Conservation (phyloP, 2,888 invertebrate genomes). For the Slavum lentiscoides region DNA sequence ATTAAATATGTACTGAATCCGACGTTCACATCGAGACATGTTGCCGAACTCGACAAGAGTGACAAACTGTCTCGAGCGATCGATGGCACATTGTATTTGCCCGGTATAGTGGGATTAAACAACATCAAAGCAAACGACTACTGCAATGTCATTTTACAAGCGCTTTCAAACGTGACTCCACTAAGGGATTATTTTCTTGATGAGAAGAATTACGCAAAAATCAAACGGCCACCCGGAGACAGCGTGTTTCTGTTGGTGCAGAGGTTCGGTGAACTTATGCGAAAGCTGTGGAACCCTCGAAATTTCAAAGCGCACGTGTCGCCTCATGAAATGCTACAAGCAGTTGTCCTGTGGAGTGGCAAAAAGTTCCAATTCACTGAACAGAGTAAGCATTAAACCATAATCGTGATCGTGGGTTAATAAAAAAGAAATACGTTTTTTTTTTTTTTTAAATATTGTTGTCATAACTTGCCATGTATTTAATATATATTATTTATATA, state of each 20-base stretch:
- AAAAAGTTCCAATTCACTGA: slow-evolving; percentile 97
- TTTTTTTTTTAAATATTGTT: too few species aligned
- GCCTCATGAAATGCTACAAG: slow-evolving; percentile 99
- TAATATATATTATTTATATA: too few species aligned
- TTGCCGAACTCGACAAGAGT: slow-evolving; percentile 76
- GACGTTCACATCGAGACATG: slow-evolving; percentile 84
- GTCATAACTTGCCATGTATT: too few species aligned
- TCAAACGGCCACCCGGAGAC: slow-evolving; percentile 93
- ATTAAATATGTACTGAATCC: slow-evolving; percentile 98
- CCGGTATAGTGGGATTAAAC: slow-evolving; percentile 96
- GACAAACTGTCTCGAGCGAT: slow-evolving; percentile 90
- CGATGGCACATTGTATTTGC: slow-evolving; percentile 94
- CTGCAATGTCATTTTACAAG: slow-evolving; percentile 96
- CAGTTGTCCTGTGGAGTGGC: slow-evolving; percentile 94
- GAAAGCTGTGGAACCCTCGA: slow-evolving; percentile 98
- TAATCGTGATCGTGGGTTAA: too few species aligned
- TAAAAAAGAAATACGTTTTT: too few species aligned
- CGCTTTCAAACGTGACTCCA: slow-evolving; percentile 91
- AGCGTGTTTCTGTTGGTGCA: slow-evolving; percentile 89
- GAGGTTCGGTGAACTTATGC: slow-evolving; percentile 89
- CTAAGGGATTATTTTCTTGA: slow-evolving; percentile 92
- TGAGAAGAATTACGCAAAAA: slow-evolving; percentile 86
- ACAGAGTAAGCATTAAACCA: slow-evolving; percentile 70
- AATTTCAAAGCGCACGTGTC: slow-evolving; percentile 99
- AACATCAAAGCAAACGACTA: slow-evolving; percentile 99